These are phyloP conservation scores for Perca fluviatilis DNA, from an alignment of 2,113 vertebrate genomes.

Conservation along the genomic window DNA sequence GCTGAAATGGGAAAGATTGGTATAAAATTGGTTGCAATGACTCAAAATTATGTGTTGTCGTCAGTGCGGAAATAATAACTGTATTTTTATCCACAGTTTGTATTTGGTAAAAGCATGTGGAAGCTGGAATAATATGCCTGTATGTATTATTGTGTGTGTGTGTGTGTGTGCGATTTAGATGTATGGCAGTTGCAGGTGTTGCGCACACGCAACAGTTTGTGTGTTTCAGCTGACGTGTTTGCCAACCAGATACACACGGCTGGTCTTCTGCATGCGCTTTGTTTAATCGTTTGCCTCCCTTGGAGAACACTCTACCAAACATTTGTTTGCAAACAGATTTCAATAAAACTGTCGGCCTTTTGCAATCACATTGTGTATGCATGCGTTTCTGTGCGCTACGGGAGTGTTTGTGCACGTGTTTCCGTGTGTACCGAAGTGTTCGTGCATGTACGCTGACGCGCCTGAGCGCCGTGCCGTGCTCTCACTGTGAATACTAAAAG, in stretches of 20 bases:
- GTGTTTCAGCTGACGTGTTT: constrained; percentile 38
- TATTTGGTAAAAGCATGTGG: neutral
- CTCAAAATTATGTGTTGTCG: constrained; percentile 20
- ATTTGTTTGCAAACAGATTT: constrained; percentile 67
- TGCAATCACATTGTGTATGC: constrained; percentile 42
- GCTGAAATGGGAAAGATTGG: constrained; percentile 34
- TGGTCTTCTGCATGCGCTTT: constrained; percentile 48
- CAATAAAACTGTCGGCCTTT: constrained; percentile 61
- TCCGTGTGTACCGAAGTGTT: constrained; percentile 20
- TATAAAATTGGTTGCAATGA: constrained; percentile 33
- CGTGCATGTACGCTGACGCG: constrained; percentile 23
- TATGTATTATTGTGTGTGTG: neutral
- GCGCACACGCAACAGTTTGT: constrained; percentile 5
- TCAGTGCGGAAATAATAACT: constrained; percentile 25
- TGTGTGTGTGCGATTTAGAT: constrained; percentile 7
- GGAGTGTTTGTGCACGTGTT: constrained; percentile 12
- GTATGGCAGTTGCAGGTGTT: constrained; percentile 43
- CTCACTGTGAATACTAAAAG: constrained; percentile 48
- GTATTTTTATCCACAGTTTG: constrained; percentile 1
- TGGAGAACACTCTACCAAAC: constrained; percentile 61
- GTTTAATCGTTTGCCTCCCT: constrained; percentile 63
- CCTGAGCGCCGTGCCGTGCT: constrained; percentile 7
- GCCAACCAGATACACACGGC: constrained; percentile 39
- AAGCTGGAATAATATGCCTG: neutral
- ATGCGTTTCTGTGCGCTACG: constrained; percentile 2